Evolutionary conservation across 2,113 vertebrate species (phyloP), one percentile per base, ranked within the genome.

Genomic region (Paracanthobrama guichenoti): DNA sequence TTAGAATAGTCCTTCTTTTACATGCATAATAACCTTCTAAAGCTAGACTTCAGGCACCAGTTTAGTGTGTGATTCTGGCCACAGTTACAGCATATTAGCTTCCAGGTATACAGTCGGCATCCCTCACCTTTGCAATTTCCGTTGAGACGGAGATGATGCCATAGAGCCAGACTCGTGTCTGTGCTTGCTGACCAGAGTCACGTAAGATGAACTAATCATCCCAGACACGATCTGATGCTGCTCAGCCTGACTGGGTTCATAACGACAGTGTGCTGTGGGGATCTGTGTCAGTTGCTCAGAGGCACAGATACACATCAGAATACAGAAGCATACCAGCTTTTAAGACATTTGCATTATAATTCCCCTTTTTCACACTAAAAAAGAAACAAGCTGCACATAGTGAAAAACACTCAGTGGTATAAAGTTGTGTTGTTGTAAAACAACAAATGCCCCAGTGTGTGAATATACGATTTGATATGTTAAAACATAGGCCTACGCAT

Each of bases 141-240:
- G 85, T 88, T 62, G 94, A 92, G 83, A 93, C 90, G 91, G 95
- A 91, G 74, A 93, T 86, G 86, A 96, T 94, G 88, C 90, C 88
- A 84, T 94, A 96, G 46, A 96, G 90, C 50, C 96, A 95, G 82
- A 91, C 94, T 87, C 90, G n/a, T 93, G 84, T 81, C 92, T 48
- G 95, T 96, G 88, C 93, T 93, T 79, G 90, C 91, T 50, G 0
- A 94, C 80, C 69, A 96, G 90, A 0, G n/a, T 93, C 86, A 96
- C 93, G 87, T 96, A 95, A 0, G 95, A 95, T 20, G 95, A 96
- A 81, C 95, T 96, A 90, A 97, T 94, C 89, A 93, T 93, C 88
- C 96, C 90, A 53, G 92, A 93, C 14, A 86, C 81, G 67, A 96
- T 82, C 1, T 95, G 93, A 89, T 96, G 95, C n/a, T 86, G 92